Base-by-base conservation (phyloP, 2,113 vertebrate genomes). In the Bos indicus region DNA sequence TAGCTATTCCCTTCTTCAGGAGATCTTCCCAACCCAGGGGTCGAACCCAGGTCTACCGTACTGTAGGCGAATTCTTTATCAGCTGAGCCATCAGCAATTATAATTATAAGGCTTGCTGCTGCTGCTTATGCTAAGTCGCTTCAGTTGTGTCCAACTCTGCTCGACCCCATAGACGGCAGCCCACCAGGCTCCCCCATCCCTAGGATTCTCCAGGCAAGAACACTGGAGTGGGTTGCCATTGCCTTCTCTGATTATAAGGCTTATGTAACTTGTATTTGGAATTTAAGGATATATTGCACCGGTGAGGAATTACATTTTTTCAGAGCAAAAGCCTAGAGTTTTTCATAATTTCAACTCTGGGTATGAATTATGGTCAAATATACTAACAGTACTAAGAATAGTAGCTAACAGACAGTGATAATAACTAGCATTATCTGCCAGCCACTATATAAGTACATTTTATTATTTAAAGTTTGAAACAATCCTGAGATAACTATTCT, bases 91-190 rank as follows among this genome's bases (percentile, higher is more conserved):
- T 36, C 67, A 40, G 67, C 21, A 80, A 8, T 88, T 84, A 67
- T 67, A 67, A 67, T 88, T 84, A 67, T 67, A 67, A 67, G n/a
- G 64, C 64, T 36, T 36, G 17, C 64, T 67, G n/a, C 64, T 67
- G 64, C 33, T 67, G 64, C 33, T 67, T 9, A 19, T 67, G 7
- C 64, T 36, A n/a, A 67, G 33, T 67, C 2, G 2, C 33, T 67
- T 67, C 64, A 36, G n/a, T 67, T 4, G 0, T 67, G n/a, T 67
- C 64, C 4, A 7, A 67, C 64, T 36, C 7, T 67, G 33, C 2
- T 0, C 0, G 0, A 21, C 17, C 64, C 64, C 7, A 2, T 36
- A 67, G 17, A 36, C 0, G 0, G n/a, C n/a, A 36, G 64, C 64
- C 17, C 17, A 21, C 17, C n/a, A 67, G 64, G 33, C 64, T 67